These are phyloP conservation scores for Intellagama lesueurii DNA, from an alignment of 2,797 vertebrate species.

Conservation along the genomic window DNA sequence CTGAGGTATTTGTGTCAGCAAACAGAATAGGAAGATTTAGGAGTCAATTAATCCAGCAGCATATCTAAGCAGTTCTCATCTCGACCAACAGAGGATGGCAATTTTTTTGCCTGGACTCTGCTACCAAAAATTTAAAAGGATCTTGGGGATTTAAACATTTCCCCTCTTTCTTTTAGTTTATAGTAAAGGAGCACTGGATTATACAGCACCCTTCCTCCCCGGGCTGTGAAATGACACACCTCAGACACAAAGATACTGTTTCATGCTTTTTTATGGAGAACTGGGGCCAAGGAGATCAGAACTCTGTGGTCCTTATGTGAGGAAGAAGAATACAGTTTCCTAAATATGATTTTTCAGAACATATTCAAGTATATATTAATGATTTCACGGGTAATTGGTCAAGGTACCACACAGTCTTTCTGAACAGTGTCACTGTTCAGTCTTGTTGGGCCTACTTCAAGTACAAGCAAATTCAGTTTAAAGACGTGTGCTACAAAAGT, in stretches of 20 bases:
- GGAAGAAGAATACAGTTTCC: not conserved
- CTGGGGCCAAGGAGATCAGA: not conserved
- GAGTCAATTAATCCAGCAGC: not conserved
- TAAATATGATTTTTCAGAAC: not conserved
- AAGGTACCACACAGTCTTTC: not conserved
- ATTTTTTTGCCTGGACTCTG: not conserved
- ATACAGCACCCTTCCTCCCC: not conserved
- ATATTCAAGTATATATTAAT: not conserved
- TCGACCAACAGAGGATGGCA: too few relatives aligned
- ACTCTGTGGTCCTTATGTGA: not conserved
- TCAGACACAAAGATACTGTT: not conserved
- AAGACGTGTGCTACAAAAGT: slow-evolving; percentile 10
- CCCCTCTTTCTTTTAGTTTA: not conserved
- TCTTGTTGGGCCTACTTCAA: not conserved
- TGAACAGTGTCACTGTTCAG: not conserved
- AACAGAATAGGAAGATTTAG: not conserved
- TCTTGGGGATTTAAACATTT: too few relatives aligned
- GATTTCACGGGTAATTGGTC: not conserved
- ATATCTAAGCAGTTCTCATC: not conserved
- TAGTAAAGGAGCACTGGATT: not conserved
- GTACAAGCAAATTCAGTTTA: slow-evolving; percentile 7
- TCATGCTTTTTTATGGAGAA: not conserved
- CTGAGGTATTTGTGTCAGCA: not conserved
- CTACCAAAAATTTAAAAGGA: too few relatives aligned
- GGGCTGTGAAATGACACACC: not conserved